Evolutionary conservation across 1,140 invertebrate species (phyloP).

Genomic region (Phenacoccus solenopsis): DNA sequence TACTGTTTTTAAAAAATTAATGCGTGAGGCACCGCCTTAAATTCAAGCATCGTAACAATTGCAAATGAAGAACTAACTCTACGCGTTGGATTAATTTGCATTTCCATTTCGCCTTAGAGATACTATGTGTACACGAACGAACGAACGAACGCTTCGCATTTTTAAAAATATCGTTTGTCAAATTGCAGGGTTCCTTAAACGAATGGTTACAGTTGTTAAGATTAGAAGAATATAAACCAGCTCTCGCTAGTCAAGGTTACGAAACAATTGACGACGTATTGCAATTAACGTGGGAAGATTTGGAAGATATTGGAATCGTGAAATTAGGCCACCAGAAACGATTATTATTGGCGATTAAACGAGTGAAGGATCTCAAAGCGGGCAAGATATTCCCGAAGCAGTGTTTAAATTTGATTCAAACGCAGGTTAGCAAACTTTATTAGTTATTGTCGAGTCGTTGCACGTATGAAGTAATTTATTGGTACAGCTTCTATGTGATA

Average conservation of each 20-base stretch:
- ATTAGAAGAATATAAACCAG: conserved; percentile 81
- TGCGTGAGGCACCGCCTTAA: too few species aligned
- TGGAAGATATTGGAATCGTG: conserved; percentile 96
- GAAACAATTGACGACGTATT: conserved; percentile 81
- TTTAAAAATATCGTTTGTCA: too few species aligned
- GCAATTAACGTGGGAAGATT: conserved; percentile 94
- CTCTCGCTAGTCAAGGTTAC: conserved; percentile 84
- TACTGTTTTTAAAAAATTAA: too few species aligned
- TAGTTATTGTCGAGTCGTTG: too few species aligned
- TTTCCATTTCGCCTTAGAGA: too few species aligned
- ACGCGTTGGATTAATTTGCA: too few species aligned
- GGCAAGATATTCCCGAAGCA: conserved; percentile 57
- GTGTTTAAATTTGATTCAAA: conserved; percentile 24
- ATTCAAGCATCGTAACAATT: too few species aligned
- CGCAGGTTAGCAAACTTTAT: conserved; percentile 20
- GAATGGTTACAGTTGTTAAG: conserved; percentile 85
- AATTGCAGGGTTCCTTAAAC: conserved; percentile 64
- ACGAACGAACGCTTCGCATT: too few species aligned
- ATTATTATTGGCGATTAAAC: conserved; percentile 90
- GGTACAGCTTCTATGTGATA: too few species aligned
- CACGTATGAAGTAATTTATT: too few species aligned
- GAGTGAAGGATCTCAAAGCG: conserved; percentile 84
- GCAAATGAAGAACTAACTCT: too few species aligned
- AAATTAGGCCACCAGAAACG: conserved; percentile 96
- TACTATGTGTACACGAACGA: too few species aligned